phyloP scores from a whole-genome alignment of 1,140 invertebrate species.

The Drosophila suzukii region DNA sequence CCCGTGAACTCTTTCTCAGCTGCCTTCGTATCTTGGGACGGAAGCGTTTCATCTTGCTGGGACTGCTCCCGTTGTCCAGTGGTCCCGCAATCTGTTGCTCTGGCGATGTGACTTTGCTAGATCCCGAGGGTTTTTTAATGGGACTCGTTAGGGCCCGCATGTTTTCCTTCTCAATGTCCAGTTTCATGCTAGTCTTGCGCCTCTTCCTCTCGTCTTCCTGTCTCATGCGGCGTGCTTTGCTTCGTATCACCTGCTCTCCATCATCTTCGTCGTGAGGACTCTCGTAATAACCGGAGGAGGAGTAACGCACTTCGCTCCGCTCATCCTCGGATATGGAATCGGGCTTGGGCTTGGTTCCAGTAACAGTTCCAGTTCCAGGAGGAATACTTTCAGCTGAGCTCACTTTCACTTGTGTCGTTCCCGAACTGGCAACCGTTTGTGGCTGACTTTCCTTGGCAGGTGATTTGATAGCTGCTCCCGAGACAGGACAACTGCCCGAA shows the following conservation, averaged over 20 bases:
- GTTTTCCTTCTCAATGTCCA: constrained; percentile 84
- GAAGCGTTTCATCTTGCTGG: constrained; percentile 82
- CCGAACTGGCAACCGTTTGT: constrained; percentile 52
- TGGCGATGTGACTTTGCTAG: constrained; percentile 42
- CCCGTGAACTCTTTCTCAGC: constrained; percentile 70
- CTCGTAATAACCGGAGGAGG: constrained; percentile 92
- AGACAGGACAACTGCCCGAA: constrained; percentile 88
- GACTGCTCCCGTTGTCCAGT: constrained; percentile 68
- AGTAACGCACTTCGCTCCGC: constrained; percentile 88
- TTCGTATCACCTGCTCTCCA: constrained; percentile 46
- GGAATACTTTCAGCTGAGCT: constrained; percentile 19
- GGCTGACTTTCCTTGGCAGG: constrained; percentile 64
- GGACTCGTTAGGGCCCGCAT: constrained; percentile 80
- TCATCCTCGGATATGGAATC: constrained; percentile 88
- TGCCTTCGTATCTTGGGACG: constrained; percentile 82
- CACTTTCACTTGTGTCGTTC: constrained; percentile 44
- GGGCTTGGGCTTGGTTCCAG: constrained; percentile 48
- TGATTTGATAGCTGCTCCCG: constrained; percentile 82
- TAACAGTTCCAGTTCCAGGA: not conserved
- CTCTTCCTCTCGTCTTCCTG: constrained; percentile 83
- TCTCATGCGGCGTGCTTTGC: constrained; percentile 63
- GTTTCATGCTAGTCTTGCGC: constrained; percentile 80
- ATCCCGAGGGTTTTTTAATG: constrained; percentile 63
- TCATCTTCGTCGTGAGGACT: constrained; percentile 90
- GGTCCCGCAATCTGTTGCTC: constrained; percentile 56